Base-by-base conservation (phyloP, 2,888 invertebrate species). In the Zeuzera pyrina region DNA sequence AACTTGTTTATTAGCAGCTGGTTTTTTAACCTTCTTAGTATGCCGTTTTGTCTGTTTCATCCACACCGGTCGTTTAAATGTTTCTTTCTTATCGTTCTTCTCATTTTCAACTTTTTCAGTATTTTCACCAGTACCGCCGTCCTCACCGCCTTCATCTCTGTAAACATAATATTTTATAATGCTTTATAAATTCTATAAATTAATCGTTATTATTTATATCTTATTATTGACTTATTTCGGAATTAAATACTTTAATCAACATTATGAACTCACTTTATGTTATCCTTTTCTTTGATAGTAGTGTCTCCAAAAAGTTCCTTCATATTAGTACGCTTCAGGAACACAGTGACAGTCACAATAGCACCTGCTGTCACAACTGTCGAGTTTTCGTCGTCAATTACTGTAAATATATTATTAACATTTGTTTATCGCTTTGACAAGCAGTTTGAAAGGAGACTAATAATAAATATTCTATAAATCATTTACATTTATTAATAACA, bases 331-430 rank as follows among this genome's bases (percentile, higher is more conserved):
- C 99, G 87, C 8, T 87, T 86, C 33, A 99, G 77, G 19, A 88
- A 91, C 2, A 98, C 97, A 0, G 97, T 97, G 0, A 99, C 96
- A 0, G 99, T 99, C 0, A 99, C 97, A 45, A 98, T 95, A 12
- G 98, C 97, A 25, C 97, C 97, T 7, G 98, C 97, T 0, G 99
- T 99, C 36, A 98, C 97, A 34, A 94, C 94, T 22, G 93, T 93
- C 2, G 97, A 93, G 63, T 98, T 97, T 65, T 99, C 99, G 68
- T 99, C 99, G 56, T 97, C 97, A 60, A 98, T 91, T 27, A 99
- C 98, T 95, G 14, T 11, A 15, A 29, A 21, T n/a, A 29, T 24
- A 8, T 30, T 12, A 16, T 27, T 10, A 31, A 16, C n/a, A 15
- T 22, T 21, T 15, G 3, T 29, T 29, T n/a, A 8, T 13, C 19